Conservation (phyloP, 2,113 vertebrate species). For the Grammomys dolichurus region DNA sequence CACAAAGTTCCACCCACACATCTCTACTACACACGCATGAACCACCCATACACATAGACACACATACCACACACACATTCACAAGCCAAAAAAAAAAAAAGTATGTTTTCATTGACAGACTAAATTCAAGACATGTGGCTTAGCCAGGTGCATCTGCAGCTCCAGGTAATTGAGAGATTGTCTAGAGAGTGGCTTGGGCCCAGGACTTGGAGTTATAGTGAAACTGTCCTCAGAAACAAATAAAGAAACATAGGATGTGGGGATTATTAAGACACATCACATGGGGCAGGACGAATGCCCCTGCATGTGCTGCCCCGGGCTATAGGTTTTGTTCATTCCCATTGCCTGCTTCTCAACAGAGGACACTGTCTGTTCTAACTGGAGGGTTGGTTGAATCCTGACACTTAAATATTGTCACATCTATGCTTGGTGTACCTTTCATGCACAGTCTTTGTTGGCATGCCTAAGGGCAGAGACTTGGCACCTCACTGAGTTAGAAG, state of each 20-base stretch:
- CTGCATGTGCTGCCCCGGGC: neutral
- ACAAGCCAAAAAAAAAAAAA: neutral
- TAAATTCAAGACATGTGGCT: neutral
- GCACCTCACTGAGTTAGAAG: constrained; percentile 24
- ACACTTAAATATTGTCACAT: constrained; percentile 36
- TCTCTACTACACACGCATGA: neutral
- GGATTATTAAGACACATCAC: neutral
- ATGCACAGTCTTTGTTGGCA: constrained; percentile 3
- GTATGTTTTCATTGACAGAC: constrained; percentile 20
- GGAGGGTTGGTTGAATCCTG: neutral
- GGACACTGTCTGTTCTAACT: constrained; percentile 15
- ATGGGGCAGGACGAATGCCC: neutral
- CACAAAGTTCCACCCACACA: neutral
- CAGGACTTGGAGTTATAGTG: neutral
- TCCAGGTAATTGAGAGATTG: neutral
- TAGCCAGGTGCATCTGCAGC: neutral
- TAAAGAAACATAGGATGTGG: neutral
- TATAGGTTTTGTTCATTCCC: neutral
- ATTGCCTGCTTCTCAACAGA: neutral
- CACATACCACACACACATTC: neutral
- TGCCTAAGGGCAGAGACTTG: constrained; percentile 43
- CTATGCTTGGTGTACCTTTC: constrained; percentile 21
- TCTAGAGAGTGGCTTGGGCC: neutral
- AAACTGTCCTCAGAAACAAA: neutral
- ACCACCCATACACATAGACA: neutral